Percentiles rank a stretch among this genome's conserved stretches.
Conservation (phyloP, 2,797 vertebrate species). For the Phalanger gymnotis region DNA sequence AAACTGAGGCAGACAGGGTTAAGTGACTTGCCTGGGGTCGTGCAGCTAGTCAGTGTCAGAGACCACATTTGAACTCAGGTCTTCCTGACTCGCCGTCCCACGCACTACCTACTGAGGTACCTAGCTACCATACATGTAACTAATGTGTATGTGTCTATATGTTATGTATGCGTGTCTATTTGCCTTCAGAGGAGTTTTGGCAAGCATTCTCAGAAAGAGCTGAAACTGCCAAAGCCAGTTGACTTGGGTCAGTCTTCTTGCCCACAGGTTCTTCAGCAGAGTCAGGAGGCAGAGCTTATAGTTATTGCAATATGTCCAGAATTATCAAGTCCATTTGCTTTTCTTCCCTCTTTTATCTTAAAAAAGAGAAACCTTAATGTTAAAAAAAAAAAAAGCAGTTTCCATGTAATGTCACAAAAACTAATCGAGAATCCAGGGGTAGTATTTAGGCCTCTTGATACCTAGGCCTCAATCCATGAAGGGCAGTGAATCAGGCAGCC, state of each 20-base stretch:
- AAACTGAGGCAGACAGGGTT: neutral
- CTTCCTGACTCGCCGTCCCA: neutral
- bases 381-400: neutral
- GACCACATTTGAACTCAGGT: neutral
- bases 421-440: neutral
- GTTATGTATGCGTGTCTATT: neutral
- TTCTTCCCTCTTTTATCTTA: neutral
- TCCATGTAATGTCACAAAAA: neutral
- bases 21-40: neutral
- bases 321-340: constrained; percentile 70
- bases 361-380: constrained; percentile 74
- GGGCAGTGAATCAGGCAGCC: constrained; percentile 49
- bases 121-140: too few species aligned
- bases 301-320: constrained; percentile 35
- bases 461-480: constrained; percentile 60
- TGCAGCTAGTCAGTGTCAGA: neutral
- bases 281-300: constrained; percentile 40
- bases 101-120: neutral
- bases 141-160: neutral
- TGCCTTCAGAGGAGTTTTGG: neutral
- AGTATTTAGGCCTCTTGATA: constrained; percentile 19
- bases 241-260: neutral
- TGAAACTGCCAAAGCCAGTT: neutral
- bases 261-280: constrained; percentile 9
- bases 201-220: constrained; percentile 37